A percentile compares a stretch with the other conserved stretches of the same genome.
Evolutionary conservation across 2,888 invertebrate genomes (phyloP).

Genomic region (Nemoura dubitans): DNA sequence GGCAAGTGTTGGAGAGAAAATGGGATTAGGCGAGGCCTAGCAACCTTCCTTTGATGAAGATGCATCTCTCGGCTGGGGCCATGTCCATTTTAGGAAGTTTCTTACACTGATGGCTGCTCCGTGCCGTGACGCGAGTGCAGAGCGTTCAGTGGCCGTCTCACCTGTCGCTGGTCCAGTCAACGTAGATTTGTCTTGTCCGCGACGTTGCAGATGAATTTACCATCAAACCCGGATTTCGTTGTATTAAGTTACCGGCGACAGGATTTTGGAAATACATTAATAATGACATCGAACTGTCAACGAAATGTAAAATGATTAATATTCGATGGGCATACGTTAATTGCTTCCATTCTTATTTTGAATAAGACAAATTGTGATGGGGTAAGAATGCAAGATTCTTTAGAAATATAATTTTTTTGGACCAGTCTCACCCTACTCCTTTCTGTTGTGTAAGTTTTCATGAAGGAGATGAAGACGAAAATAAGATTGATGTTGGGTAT

Average conservation of each 20-base stretch:
- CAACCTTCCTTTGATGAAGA: not conserved
- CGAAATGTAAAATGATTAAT: constrained; percentile 19
- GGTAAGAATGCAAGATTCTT: constrained; percentile 8
- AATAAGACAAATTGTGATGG: constrained; percentile 28
- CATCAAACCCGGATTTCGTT: not conserved
- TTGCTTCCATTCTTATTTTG: constrained; percentile 24
- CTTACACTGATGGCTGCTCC: not conserved
- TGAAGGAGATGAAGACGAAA: not conserved
- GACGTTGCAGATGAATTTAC: not conserved
- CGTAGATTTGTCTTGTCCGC: not conserved
- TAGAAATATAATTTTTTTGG: constrained; percentile 21
- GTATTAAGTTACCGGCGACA: not conserved
- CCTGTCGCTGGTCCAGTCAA: not conserved
- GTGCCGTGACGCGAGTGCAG: not conserved
- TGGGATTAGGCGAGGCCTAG: not conserved
- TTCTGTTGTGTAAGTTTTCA: not conserved
- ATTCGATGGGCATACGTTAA: constrained; percentile 1
- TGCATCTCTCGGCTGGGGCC: not conserved
- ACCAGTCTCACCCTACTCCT: not conserved
- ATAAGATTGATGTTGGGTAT: constrained; percentile 22
- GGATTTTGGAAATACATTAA: constrained; percentile 17
- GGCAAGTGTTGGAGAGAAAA: not conserved
- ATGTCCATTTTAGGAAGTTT: not conserved
- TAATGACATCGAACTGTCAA: constrained; percentile 3
- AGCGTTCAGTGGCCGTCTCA: not conserved